These are phyloP conservation scores for Nylanderia fulva DNA, from an alignment of 1,140 invertebrate genomes.

Conservation along the genomic window DNA sequence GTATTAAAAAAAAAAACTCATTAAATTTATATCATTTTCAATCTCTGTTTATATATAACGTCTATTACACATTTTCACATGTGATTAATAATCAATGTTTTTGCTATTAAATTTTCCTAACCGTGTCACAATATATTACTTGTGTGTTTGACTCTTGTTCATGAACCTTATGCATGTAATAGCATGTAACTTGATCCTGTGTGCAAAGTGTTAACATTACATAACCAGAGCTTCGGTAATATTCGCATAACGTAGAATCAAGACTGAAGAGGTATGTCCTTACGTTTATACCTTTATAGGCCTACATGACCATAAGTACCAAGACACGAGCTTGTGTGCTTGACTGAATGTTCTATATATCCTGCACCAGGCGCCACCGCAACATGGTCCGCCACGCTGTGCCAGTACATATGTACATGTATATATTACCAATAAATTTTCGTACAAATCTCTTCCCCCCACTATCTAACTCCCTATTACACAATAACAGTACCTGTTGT, in stretches of 20 bases:
- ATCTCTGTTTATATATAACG: neutral
- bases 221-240: slow-evolving; percentile 53
- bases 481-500: slow-evolving; percentile 50
- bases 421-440: slow-evolving; percentile 76
- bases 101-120: neutral
- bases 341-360: slow-evolving; percentile 69
- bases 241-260: slow-evolving; percentile 58
- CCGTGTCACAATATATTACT: neutral
- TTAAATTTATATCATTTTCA: neutral
- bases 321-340: slow-evolving; percentile 55
- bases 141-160: neutral
- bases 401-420: slow-evolving; percentile 72
- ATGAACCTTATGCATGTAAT: neutral
- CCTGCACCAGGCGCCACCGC: slow-evolving; percentile 75
- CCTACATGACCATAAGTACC: slow-evolving; percentile 71
- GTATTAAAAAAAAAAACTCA: neutral
- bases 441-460: slow-evolving; percentile 67
- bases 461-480: slow-evolving; percentile 54
- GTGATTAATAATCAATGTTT: neutral
- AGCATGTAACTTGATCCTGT: neutral
- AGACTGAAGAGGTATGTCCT: slow-evolving; percentile 62
- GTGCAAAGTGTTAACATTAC: slow-evolving; percentile 55
- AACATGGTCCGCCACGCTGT: slow-evolving; percentile 73
- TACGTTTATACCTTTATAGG: too few relatives aligned
- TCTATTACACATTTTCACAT: neutral